Base-by-base conservation (phyloP, 37 sponge, comb jelly and placozoan species). In the Oopsacas minuta region DNA sequence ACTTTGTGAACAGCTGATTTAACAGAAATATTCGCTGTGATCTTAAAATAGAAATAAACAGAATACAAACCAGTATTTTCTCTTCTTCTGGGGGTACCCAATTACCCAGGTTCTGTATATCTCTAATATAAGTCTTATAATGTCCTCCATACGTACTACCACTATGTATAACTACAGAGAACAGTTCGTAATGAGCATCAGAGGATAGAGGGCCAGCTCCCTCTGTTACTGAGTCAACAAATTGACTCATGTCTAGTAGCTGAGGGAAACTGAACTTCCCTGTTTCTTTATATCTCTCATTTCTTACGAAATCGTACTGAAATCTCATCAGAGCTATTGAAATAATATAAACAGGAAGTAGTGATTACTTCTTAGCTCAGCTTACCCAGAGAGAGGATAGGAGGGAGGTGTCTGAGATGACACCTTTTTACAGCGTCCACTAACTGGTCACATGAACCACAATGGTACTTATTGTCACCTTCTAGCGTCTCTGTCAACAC, bases 61-160 rank as follows among this genome's bases (percentile, higher is more conserved):
- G 23, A 22, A 10, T 82, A 38, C 83, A 3, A 52, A 39, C 85
- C 15, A 39, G 52, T 61, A 84, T 84, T 23, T 84, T 38, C 38
- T 1, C 35, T 87, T 88, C 86, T 75, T 90, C 92, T 23, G 94
- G 94, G 35, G 87, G 85, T 23, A 87, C 89, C 94, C 94, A 94
- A 32, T 49, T 39, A 28, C 94, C 94, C 1, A 94, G 88, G 81
- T 83, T 52, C 37, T 92, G 91, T 0, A 90, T 81, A 52, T 94
- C 94, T 42, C 91, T 83, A 36, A 94, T 94, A 86, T 87, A 90
- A 34, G 94, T 91, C 36, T 84, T 88, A 52, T 94, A 94, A 87
- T 94, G 94, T 8, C 94, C 94, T 17, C 92, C 92, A 82, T 94
- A 91, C 3, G 94, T 92, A 53, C 92, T 92, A n/a, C 94, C 94